Conservation (phyloP, 1,140 invertebrate genomes). For the Myzus persicae region DNA sequence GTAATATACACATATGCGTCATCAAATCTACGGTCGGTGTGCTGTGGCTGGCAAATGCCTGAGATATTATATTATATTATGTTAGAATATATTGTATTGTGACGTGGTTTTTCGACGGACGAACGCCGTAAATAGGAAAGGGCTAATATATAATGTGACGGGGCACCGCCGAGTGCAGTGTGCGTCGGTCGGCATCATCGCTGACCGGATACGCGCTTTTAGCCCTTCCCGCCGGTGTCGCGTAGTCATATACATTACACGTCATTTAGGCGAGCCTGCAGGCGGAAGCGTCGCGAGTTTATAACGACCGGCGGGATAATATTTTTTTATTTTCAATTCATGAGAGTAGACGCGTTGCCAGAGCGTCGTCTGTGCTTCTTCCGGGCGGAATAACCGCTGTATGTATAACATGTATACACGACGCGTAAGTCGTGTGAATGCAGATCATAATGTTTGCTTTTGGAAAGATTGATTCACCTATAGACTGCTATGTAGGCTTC, state of each 20-base stretch:
- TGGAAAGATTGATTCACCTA: too few species aligned
- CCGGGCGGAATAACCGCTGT: neutral
- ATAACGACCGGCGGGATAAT: neutral
- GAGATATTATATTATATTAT: neutral
- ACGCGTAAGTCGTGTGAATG: neutral
- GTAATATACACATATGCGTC: neutral
- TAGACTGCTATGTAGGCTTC: too few species aligned
- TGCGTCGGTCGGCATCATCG: neutral
- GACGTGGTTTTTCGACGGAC: neutral
- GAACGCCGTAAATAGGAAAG: neutral
- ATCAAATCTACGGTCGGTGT: neutral
- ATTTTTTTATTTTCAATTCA: neutral
- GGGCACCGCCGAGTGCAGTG: neutral
- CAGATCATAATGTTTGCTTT: too few species aligned
- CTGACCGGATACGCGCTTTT: conserved; percentile 9
- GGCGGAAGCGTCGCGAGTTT: neutral
- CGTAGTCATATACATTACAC: neutral
- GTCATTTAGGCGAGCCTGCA: neutral
- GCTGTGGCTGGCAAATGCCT: neutral
- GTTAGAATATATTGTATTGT: neutral
- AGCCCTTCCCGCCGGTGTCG: neutral
- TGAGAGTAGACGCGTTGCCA: neutral
- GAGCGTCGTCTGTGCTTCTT: neutral
- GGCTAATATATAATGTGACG: neutral
- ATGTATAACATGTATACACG: too few species aligned